Conservation (phyloP, 23 tunicate genomes). For the Trididemnum nubilum region DNA sequence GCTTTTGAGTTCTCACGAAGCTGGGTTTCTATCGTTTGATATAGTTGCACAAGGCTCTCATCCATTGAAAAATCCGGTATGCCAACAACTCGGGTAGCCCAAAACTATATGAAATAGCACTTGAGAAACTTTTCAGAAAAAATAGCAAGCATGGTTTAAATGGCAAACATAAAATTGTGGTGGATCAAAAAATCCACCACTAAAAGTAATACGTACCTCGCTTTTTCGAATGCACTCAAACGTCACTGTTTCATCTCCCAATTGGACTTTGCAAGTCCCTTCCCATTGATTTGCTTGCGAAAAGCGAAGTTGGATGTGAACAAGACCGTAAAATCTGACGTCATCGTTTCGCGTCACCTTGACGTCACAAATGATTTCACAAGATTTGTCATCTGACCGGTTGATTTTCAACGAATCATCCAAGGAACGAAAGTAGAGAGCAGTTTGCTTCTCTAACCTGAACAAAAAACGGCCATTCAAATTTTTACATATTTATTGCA, state of each 20-base stretch:
- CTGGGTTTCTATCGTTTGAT: too few relatives aligned
- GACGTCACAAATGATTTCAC: slow-evolving; percentile 31
- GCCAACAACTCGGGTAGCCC: too few relatives aligned
- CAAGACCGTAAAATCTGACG: slow-evolving; percentile 21
- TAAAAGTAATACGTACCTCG: background rate
- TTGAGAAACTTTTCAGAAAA: too few relatives aligned
- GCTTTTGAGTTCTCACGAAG: too few relatives aligned
- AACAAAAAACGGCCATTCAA: background rate
- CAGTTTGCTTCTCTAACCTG: background rate
- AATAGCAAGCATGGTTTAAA: too few relatives aligned
- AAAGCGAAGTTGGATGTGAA: slow-evolving; percentile 13
- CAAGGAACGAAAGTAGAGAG: slow-evolving; percentile 37
- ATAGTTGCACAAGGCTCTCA: too few relatives aligned
- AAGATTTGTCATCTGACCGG: background rate
- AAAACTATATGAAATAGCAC: too few relatives aligned
- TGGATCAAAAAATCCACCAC: too few relatives aligned
- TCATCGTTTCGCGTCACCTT: slow-evolving; percentile 49
- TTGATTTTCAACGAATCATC: background rate
- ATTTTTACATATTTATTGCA: background rate
- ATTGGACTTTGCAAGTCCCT: slow-evolving; percentile 20
- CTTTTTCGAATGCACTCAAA: slow-evolving; percentile 31
- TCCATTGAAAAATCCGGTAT: too few relatives aligned
- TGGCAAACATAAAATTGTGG: too few relatives aligned
- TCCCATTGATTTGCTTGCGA: slow-evolving; percentile 46
- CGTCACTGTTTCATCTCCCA: slow-evolving; percentile 20